Conservation (phyloP, 2,797 vertebrate genomes). For the Mareca penelope region DNA sequence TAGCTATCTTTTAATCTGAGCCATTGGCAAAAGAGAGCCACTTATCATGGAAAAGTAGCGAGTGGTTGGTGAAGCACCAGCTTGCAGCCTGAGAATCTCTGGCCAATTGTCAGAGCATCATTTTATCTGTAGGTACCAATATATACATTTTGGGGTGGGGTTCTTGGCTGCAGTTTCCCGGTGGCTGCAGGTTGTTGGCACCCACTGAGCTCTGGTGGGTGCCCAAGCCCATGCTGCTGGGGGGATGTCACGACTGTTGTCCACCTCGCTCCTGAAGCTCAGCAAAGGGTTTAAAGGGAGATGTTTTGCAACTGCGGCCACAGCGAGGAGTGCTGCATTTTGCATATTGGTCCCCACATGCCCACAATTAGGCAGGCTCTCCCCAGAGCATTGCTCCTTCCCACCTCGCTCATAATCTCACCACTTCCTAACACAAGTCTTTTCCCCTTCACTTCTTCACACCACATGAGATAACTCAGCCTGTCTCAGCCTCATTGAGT, state of each 20-base stretch:
- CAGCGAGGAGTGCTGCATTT: neutral
- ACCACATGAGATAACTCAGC: neutral
- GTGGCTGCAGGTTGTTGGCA: rapidly evolving
- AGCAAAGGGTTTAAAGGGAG: neutral
- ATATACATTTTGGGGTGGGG: neutral
- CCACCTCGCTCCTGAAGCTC: neutral
- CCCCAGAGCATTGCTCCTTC: neutral
- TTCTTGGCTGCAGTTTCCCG: neutral
- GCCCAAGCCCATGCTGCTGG: rapidly evolving
- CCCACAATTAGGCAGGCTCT: neutral
- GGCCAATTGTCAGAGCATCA: neutral
- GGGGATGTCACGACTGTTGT: neutral
- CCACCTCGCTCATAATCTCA: neutral
- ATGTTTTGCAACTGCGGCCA: neutral
- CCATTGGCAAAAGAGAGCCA: neutral
- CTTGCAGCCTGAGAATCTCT: neutral
- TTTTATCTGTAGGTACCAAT: neutral
- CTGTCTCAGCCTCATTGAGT: neutral
- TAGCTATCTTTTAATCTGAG: neutral
- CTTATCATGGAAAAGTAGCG: rapidly evolving
- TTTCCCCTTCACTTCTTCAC: neutral
- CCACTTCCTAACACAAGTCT: neutral
- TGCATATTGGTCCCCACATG: neutral
- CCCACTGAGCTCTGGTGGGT: neutral
- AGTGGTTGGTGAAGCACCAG: neutral